Evolutionary conservation across 2,113 vertebrate species (phyloP), one percentile per base, ranked within the genome.

Genomic region (Dasypus novemcinctus): DNA sequence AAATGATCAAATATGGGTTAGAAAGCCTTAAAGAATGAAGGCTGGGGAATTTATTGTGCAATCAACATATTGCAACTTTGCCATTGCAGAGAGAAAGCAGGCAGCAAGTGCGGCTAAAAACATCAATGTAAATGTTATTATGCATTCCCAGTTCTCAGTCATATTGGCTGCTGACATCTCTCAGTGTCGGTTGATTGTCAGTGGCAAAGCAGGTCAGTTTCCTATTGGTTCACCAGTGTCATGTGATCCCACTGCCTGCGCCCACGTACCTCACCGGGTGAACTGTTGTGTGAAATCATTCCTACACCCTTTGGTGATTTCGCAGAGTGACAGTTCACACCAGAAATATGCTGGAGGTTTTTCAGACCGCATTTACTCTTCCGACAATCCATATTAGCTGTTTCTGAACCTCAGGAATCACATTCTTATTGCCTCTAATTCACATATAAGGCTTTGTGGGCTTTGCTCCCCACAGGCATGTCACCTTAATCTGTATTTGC

Each of bases 111-210:
- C 0, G 27, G 86, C 93, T 89, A 91, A 87, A 96, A 97, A 98
- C 93, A 96, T 98, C 97, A 86, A 97, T 97, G 95, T 91, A 97
- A 97, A 97, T 94, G 95, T 94, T 95, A 96, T 98, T 97, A 96
- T n/a, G 91, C 90, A 71, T 94, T 88, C 96, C 87, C 95, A 64
- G 83, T 78, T 90, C 96, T 97, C 95, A 96, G 95, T 97, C 97
- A 97, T 88, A 76, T 75, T 82, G 93, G 96, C 94, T 96, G 97
- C 83, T 94, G 96, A 96, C 89, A 93, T 87, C 72, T 78, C 91
- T 94, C 95, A 61, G 96, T 4, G 36, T 64, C 2, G 2, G 43
- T 31, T 88, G 91, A 92, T 41, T 92, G 93, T 94, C 96, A 72
- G 96, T 25, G 64, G 94, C 95, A 78, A 88, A 72, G 78, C 92